A percentile compares a stretch with the other conserved stretches of the same genome.
These are phyloP conservation scores for Hipparchia sbordonii DNA, from an alignment of 2,888 invertebrate species.

Conservation along the genomic window DNA sequence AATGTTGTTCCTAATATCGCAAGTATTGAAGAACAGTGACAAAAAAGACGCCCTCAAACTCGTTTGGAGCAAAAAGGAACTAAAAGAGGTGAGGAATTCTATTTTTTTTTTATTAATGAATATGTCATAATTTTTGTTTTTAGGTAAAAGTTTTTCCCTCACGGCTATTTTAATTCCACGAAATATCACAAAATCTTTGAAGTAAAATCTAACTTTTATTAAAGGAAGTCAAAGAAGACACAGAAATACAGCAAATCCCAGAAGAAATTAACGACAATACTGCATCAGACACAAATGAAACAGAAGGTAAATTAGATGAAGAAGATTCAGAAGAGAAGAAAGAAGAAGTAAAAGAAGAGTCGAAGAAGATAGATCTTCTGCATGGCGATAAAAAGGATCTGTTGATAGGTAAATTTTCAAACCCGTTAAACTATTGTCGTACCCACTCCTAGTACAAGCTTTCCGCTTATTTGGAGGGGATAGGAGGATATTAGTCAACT, in stretches of 20 bases:
- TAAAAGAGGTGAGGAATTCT: conserved; percentile 54
- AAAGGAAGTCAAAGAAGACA: conserved; percentile 53
- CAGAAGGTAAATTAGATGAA: neutral
- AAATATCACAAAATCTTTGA: too few relatives aligned
- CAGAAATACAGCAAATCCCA: conserved; percentile 36
- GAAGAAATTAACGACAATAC: conserved; percentile 50
- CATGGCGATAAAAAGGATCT: conserved; percentile 73
- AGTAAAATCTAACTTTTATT: conserved; percentile 11
- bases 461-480: too few relatives aligned
- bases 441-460: too few relatives aligned
- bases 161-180: neutral
- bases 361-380: conserved; percentile 64
- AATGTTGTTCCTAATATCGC: conserved; percentile 90
- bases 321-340: conserved; percentile 38
- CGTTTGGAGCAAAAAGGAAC: conserved; percentile 59
- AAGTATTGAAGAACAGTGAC: conserved; percentile 73
- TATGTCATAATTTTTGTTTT: too few relatives aligned
- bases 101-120: too few relatives aligned
- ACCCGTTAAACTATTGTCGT: too few relatives aligned
- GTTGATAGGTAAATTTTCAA: conserved; percentile 56
- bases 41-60: conserved; percentile 65
- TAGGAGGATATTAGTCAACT: too few relatives aligned
- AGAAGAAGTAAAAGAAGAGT: conserved; percentile 53
- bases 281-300: conserved; percentile 13
- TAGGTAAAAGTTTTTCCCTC: too few relatives aligned